Evolutionary conservation across 2,888 invertebrate species (phyloP).

Genomic region (Coenonympha arcania): DNA sequence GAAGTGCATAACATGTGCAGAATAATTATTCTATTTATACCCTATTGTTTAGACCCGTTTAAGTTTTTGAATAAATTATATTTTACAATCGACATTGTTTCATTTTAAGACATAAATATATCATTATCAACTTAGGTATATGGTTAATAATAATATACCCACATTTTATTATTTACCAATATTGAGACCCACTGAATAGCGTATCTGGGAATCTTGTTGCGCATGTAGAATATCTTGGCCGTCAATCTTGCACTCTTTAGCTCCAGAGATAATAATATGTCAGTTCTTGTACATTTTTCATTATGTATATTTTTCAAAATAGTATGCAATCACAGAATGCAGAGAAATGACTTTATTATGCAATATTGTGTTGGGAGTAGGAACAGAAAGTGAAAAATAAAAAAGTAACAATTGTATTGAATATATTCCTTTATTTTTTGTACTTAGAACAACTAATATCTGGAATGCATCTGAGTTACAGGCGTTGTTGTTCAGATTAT

Average conservation of each 20-base stretch:
- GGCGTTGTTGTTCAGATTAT: constrained; percentile 30
- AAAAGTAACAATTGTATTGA: constrained; percentile 34
- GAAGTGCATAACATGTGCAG: neutral
- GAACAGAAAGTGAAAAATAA: constrained; percentile 11
- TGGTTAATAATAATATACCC: too few relatives aligned
- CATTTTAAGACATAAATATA: constrained; percentile 6
- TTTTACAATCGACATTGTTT: constrained; percentile 43
- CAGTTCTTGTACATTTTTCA: too few relatives aligned
- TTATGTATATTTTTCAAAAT: too few relatives aligned
- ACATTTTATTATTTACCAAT: too few relatives aligned
- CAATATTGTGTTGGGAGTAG: too few relatives aligned
- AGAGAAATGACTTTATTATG: too few relatives aligned
- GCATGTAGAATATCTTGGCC: too few relatives aligned
- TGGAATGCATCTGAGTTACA: constrained; percentile 53
- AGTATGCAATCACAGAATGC: too few relatives aligned
- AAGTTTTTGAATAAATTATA: constrained; percentile 58
- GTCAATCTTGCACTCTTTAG: too few relatives aligned
- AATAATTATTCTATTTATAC: neutral
- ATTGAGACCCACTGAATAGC: too few relatives aligned
- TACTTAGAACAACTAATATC: constrained; percentile 55
- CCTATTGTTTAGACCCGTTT: constrained; percentile 22
- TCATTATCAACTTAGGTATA: neutral
- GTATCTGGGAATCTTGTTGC: too few relatives aligned
- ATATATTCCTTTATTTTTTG: constrained; percentile 63
- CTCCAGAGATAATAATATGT: too few relatives aligned